Evolutionary conservation across 2,797 vertebrate genomes (phyloP), one percentile per base, ranked within the genome.

Genomic region (Chrosomus eos): DNA sequence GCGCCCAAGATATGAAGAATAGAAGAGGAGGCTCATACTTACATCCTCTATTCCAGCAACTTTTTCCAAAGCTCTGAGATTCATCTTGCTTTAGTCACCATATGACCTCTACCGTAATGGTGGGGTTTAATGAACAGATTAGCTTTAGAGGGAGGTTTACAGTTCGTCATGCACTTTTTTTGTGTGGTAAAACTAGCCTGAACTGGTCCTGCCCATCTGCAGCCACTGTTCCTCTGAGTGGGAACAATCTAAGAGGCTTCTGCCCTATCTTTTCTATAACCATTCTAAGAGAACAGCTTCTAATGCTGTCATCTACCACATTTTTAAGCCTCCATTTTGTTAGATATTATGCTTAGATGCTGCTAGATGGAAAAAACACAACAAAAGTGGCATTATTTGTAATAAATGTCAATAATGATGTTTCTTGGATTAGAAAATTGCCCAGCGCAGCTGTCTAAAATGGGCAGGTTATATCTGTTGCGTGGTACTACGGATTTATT

Each of bases 91-190:
- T 99, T 99, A 98, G 98, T 99, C 98, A 99, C 98, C 98, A 99
- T 99, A 99, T 99, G 98, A 99, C 98, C 97, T 99, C 98, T 99
- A 99, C 98, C 98, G 99, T 99, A 99, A 99, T 98, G 98, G 97
- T 99, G 98, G 98, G 98, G 98, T 98, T 99, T 98, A 99, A 99
- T 99, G 97, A 99, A 99, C 98, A 99, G 97, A 99, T 99, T 99
- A 99, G 98, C 98, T 99, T 98, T 66, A 97, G 96, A 95, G 95
- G 97, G 97, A 98, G 98, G 97, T 95, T 97, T 96, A 99, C 98
- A 99, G 96, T 94, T 97, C 95, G 97, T 98, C 98, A 99, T 99
- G 98, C 98, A 99, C 98, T 95, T 93, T 93, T 93, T 93, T 93
- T 93, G 93, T 95, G 94, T 95, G 66, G 67, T 84, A 82, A 83